Percentiles rank a stretch among this genome's conserved stretches.
phyloP scores from a whole-genome alignment of 2,797 vertebrate genomes.

The Danio tinwini region DNA sequence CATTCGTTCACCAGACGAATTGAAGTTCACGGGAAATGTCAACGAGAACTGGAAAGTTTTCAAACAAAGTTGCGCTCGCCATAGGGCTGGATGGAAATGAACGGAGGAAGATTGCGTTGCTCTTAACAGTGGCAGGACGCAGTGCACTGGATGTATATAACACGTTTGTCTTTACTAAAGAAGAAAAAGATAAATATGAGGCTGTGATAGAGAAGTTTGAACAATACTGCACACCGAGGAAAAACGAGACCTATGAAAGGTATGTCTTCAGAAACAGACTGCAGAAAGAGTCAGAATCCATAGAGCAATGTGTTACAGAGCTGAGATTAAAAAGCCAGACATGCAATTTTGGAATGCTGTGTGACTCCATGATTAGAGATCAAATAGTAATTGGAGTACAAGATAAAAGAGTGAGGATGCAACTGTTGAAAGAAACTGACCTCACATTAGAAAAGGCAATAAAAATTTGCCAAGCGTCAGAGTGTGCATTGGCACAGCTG shows the following conservation, averaged over 20 bases:
- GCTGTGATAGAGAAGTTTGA: constrained; percentile 34
- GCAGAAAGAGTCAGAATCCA: constrained; percentile 43
- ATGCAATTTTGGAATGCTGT: constrained; percentile 14
- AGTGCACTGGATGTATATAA: constrained; percentile 30
- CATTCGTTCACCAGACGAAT: constrained; percentile 5
- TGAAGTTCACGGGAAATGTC: constrained; percentile 1
- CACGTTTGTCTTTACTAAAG: constrained; percentile 18
- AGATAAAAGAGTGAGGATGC: constrained; percentile 38
- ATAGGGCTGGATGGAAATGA: neutral
- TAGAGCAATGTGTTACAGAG: constrained; percentile 43
- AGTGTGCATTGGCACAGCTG: constrained; percentile 21
- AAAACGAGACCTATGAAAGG: constrained; percentile 18
- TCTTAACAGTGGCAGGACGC: constrained; percentile 38
- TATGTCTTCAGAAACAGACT: constrained; percentile 32
- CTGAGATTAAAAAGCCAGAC: constrained; percentile 23
- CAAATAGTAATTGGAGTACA: constrained; percentile 39
- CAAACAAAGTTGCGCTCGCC: neutral
- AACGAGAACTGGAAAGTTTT: constrained; percentile 40
- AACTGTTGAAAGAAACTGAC: constrained; percentile 35
- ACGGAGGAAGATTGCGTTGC: constrained; percentile 34
- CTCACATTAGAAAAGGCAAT: constrained; percentile 22
- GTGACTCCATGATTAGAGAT: constrained; percentile 36
- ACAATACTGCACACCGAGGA: constrained; percentile 29
- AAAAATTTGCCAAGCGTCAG: constrained; percentile 35
- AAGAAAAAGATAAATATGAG: constrained; percentile 22